Conservation (phyloP, 2,113 vertebrate genomes). For the Brienomyrus longianalis region DNA sequence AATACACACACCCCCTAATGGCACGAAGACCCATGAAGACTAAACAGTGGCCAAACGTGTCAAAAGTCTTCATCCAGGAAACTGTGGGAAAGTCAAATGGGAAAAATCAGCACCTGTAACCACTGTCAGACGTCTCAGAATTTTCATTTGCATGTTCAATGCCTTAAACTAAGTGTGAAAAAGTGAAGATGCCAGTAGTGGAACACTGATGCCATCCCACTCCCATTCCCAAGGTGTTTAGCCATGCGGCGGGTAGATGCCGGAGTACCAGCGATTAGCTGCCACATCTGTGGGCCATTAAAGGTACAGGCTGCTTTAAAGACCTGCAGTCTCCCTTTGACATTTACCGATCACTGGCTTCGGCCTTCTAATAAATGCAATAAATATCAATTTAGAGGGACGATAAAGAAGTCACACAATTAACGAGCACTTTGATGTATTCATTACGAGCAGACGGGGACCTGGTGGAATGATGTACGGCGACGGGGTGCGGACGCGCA, state of each 20-base stretch:
- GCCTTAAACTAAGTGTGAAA: neutral
- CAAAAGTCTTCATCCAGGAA: neutral
- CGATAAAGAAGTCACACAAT: conserved; percentile 2
- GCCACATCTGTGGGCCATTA: neutral
- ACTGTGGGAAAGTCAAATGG: neutral
- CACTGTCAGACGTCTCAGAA: neutral
- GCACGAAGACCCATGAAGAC: neutral
- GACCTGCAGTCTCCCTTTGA: neutral
- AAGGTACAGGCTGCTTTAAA: neutral
- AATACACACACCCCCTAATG: neutral
- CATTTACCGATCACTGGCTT: conserved; percentile 1
- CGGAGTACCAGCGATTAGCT: neutral
- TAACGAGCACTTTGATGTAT: neutral
- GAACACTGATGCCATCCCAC: neutral
- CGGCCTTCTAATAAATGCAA: neutral
- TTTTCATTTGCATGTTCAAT: neutral
- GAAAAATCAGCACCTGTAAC: neutral
- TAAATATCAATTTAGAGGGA: conserved; percentile 7
- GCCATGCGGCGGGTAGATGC: neutral
- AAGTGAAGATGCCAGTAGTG: neutral
- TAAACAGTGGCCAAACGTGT: neutral
- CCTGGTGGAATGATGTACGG: neutral
- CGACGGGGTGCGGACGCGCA: neutral
- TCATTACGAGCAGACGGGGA: neutral
- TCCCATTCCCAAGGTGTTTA: neutral